Evolutionary conservation across 53 echinoderm and acorn worm genomes (phyloP), one percentile per base, ranked within the genome.

Genomic region (Paelopatides confundens): DNA sequence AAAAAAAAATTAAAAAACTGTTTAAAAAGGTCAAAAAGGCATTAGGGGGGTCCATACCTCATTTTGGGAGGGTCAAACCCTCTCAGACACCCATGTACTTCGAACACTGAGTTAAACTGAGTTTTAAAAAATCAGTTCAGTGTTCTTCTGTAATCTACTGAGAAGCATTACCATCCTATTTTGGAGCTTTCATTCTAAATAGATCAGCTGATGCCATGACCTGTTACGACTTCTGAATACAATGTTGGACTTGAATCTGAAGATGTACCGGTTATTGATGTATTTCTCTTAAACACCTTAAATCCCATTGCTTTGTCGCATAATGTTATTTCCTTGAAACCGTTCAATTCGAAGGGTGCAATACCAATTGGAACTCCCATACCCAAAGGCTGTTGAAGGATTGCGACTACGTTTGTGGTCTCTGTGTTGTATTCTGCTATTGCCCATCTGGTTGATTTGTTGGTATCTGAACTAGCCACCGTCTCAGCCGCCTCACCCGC

Each of bases 391-490:
- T 82, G 63, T 0, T 62, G 24, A 23, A 82, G 83, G 36, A 82
- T 63, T 36, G 83, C 83, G 15, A 82, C 83, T 7, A 82, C 83
- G 17, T 82, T 62, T 4, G 63, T 65, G 21, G 37, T 37, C 18
- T 82, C 38, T 21, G 83, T 63, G 12, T 35, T 63, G 40, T 82
- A 63, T 35, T 82, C 83, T 11, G 83, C 38, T 31, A 82, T 82
- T 3, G 83, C 65, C 83, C 83, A 82, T 21, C 52, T 49, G 31
- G 26, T 40, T 36, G 24, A 24, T 3, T n/a, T 2, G 5, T 40
- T 43, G 15, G 58, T 58, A 24, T 64, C 27, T 23, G 34, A 52
- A 7, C 33, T 24, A 1, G 32, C 83, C 3, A 13, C 26, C 14
- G 15, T 32, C n/a, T n/a, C n/a, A n/a, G n/a, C n/a, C n/a, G n/a